Evolutionary conservation across 2,113 vertebrate species (phyloP), one percentile per base, ranked within the genome.

Genomic region (Leptobrachium ailaonicum): DNA sequence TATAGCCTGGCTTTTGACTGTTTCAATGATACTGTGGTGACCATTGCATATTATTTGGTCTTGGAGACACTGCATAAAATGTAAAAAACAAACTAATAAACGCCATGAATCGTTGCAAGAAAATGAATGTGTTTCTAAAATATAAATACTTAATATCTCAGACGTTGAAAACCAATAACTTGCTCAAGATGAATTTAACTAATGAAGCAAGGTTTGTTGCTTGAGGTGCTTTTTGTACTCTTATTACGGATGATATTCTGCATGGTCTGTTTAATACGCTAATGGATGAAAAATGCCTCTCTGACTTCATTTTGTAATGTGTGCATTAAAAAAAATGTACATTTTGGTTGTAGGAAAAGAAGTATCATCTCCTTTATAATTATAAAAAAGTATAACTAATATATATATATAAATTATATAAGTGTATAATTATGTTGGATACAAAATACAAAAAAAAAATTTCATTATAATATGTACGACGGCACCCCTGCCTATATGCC

Each of bases 211-310:
- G 78, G 78, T 73, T 74, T 68, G 50, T 43, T 74, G 71, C 78
- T 72, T 58, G 78, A 73, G 78, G 78, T 74, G 12, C 5, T 58
- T 67, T 80, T 73, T 80, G 78, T 80, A 58, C 78, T 74, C 66
- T 73, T 80, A 73, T 73, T 68, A 72, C 66, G 70, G 71, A 40
- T 20, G 41, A 73, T 73, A 80, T 73, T 80, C 64, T 80, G 71
- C 71, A 80, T 80, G 78, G 71, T 80, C 71, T 73, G 78, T 56
- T 80, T 80, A 73, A 41, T 73, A 13, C 77, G 67, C 62, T 58
- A 60, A 58, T 62, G 54, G 50, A 80, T 74, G 62, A 80, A 47
- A 79, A 73, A 53, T 80, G 71, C 67, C 71, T 50, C 66, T n/a
- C 41, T 79, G 77, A 68, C 77, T 73, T 73, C 62, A 62, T 6